Percentiles rank a stretch among this genome's conserved stretches.
Conservation (phyloP, 1,140 invertebrate species). For the Drosophila pectinifera region DNA sequence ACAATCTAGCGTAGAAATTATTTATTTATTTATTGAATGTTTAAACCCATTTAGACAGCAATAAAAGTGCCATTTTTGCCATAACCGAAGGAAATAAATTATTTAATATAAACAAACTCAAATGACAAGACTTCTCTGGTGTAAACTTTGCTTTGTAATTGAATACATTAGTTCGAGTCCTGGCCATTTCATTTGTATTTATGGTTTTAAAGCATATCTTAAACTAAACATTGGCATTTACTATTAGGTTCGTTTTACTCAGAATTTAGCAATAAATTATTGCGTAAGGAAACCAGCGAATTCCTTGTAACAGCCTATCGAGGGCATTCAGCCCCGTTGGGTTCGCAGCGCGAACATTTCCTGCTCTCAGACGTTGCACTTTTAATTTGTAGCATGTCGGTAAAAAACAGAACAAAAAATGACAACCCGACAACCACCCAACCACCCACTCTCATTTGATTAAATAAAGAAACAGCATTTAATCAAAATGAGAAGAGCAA, state of each 20-base stretch:
- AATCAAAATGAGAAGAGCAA: constrained; percentile 72
- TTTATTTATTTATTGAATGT: neutral
- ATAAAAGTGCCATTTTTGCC: neutral
- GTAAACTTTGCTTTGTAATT: no score
- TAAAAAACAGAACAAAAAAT: constrained; percentile 19
- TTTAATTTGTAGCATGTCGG: constrained; percentile 64
- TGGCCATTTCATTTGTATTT: no score
- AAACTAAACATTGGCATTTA: no score
- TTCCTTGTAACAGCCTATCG: constrained; percentile 1
- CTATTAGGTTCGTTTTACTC: no score
- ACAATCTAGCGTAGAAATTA: neutral
- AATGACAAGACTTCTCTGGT: no score
- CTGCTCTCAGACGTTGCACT: constrained; percentile 39
- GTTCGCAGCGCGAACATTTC: constrained; percentile 19
- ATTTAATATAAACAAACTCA: neutral
- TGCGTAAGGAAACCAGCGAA: neutral
- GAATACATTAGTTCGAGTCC: no score
- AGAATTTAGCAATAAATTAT: no score
- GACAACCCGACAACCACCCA: constrained; percentile 6
- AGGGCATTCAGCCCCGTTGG: constrained; percentile 29
- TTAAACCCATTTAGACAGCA: neutral
- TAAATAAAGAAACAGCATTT: constrained; percentile 78
- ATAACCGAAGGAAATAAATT: neutral
- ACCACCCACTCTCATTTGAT: constrained; percentile 67
- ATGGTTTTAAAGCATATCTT: no score